A percentile compares a stretch with the other conserved stretches of the same genome.
Conservation (phyloP, 2,113 vertebrate species). For the Hemiprocne comata region DNA sequence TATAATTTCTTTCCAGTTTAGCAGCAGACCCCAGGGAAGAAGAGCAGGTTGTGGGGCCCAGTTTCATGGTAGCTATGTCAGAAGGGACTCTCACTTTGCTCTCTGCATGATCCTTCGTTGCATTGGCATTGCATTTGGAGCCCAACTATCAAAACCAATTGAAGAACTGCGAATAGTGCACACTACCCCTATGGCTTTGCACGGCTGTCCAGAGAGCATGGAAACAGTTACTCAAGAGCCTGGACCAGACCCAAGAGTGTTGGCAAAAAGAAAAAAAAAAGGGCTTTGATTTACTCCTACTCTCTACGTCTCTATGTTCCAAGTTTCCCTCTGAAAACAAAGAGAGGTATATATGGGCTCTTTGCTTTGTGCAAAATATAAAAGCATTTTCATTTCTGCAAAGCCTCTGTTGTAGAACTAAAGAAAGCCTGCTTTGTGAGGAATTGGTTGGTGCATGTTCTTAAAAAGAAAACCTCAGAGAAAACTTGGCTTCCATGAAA, state of each 20-base stretch:
- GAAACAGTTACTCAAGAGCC: constrained; percentile 10
- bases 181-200: neutral
- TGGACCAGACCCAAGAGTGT: neutral
- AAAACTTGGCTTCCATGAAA: constrained; percentile 1
- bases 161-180: neutral
- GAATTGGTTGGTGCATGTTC: neutral
- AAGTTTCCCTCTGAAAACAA: constrained; percentile 42
- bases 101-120: neutral
- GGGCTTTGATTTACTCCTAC: constrained; percentile 26
- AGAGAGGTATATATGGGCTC: constrained; percentile 33
- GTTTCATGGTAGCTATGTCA: neutral
- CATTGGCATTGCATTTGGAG: neutral
- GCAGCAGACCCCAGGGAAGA: neutral
- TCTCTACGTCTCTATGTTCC: constrained; percentile 8
- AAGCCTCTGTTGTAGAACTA: neutral
- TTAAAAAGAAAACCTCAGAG: neutral
- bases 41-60: neutral
- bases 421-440: constrained; percentile 37
- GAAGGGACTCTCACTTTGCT: neutral
- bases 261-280: neutral
- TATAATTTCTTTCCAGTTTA: neutral
- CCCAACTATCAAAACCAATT: neutral
- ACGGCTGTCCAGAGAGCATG: neutral
- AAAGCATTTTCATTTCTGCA: constrained; percentile 48
- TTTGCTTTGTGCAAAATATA: constrained; percentile 45